Base-by-base conservation (phyloP, 1,140 invertebrate species). In the Contarinia nasturtii region DNA sequence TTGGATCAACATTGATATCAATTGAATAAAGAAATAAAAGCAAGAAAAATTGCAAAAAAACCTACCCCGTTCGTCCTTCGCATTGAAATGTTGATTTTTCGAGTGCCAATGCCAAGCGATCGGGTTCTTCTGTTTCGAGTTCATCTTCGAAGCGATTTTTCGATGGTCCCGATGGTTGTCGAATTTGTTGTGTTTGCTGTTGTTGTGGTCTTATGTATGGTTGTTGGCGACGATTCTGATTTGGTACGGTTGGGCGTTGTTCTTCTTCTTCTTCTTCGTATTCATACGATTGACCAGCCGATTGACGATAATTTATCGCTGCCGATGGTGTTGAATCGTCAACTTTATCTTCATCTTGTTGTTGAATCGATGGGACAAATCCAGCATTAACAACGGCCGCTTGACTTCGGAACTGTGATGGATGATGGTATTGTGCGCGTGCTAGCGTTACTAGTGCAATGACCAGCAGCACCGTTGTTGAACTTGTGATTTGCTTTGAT, bases 81-180 rank as follows among this genome's bases (percentile, higher is more conserved):
- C 87, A 91, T 56, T 76, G 71, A 62, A 91, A 92, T 59, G 83
- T 85, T 45, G 84, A 88, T 55, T 87, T 77, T 42, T 80, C 79
- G 44, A 91, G 67, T 19, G 91, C 68, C 37, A 80, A 65, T 12
- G 78, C 77, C 8, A 92, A 68, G 54, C 83, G 75, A 65, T 90
- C 86, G 3, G 87, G 87, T 56, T 89, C 83, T 54, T 86, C 82
- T 51, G 82, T 80, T 61, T 88, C 81, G 52, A 80, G 71, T 48
- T 82, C 79, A 51, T 83, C 69, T 56, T 77, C 72, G 44, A 73
- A 50, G 51, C 65, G 61, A 50, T 63, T 55, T 49, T 59, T 57
- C n/a, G n/a, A 18, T 17, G 41, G 15, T 20, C 2, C 11, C 18
- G n/a, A 50, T 60, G 57, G 46, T 57, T 56, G 22, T 58, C 55